These are phyloP conservation scores for Calypte anna DNA, from an alignment of 2,113 vertebrate species.

Conservation along the genomic window DNA sequence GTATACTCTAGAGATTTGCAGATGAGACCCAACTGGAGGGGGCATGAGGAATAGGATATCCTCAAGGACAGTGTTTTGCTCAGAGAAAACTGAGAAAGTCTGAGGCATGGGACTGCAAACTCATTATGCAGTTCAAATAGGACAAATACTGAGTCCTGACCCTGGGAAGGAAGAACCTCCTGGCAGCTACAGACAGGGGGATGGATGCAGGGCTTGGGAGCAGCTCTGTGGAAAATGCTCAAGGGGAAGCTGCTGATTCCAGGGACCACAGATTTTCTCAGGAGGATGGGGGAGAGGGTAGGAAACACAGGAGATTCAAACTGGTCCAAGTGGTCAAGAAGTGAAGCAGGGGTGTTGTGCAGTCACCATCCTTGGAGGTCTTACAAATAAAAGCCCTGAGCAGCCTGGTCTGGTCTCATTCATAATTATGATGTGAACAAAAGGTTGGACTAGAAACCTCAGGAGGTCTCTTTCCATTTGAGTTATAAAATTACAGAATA, in stretches of 20 bases:
- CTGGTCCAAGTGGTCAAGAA: neutral
- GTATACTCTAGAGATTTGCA: neutral
- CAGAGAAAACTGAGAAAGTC: neutral
- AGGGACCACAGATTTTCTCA: neutral
- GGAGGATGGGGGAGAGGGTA: neutral
- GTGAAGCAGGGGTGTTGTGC: neutral
- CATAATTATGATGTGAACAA: rapidly evolving
- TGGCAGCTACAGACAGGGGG: neutral
- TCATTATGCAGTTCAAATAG: neutral
- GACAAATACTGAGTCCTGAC: neutral
- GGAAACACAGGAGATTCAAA: neutral
- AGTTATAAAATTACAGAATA: neutral
- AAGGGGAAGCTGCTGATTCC: neutral
- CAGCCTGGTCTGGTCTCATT: neutral
- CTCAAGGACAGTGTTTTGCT: neutral
- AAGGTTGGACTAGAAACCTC: neutral
- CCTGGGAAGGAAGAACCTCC: neutral
- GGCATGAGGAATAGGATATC: neutral
- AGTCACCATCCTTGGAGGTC: neutral
- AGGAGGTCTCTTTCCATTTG: neutral
- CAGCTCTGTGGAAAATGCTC: neutral
- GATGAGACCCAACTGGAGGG: neutral
- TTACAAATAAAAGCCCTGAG: neutral
- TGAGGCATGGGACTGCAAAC: neutral
- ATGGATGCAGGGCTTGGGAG: neutral